These are phyloP conservation scores for Dasyornis broadbenti DNA, from an alignment of 2,113 vertebrate species.

Conservation along the genomic window DNA sequence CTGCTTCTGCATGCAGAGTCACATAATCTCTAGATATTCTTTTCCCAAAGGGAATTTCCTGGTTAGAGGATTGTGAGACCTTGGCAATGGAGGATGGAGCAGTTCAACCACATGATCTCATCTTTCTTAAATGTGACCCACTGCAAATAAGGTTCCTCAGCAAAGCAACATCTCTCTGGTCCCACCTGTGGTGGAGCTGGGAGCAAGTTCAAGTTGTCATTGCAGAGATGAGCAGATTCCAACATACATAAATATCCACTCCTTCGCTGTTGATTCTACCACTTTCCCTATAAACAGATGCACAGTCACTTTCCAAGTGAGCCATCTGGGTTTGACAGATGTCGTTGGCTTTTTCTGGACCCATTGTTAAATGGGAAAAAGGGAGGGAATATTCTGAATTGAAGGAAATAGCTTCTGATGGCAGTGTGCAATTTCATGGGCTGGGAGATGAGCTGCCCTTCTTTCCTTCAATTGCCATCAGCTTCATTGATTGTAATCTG, in stretches of 20 bases:
- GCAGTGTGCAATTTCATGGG: constrained; percentile 53
- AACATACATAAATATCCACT: not conserved
- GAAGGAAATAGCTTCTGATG: constrained; percentile 62
- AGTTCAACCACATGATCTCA: not conserved
- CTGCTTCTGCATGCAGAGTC: not conserved
- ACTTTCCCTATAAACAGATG: constrained; percentile 16
- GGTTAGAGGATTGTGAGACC: not conserved
- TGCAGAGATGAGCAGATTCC: not conserved
- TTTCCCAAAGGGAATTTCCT: not conserved
- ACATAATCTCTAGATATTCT: not conserved
- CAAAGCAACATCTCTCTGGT: not conserved
- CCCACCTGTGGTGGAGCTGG: not conserved
- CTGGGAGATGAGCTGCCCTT: constrained; percentile 45
- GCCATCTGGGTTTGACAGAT: constrained; percentile 70
- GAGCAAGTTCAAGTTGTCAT: not conserved
- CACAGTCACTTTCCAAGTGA: constrained; percentile 29
- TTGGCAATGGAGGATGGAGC: not conserved
- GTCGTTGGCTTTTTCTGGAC: constrained; percentile 56
- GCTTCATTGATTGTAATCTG: constrained; percentile 15
- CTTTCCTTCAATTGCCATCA: constrained; percentile 52
- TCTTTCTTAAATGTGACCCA: not conserved
- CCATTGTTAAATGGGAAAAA: constrained; percentile 51
- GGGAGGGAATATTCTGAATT: constrained; percentile 56
- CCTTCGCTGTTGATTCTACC: constrained; percentile 34
- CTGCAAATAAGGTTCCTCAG: not conserved